Percentiles rank a stretch among this genome's conserved stretches.
Evolutionary conservation across 2,113 vertebrate species (phyloP).

Genomic region (Xiphophorus couchianus): DNA sequence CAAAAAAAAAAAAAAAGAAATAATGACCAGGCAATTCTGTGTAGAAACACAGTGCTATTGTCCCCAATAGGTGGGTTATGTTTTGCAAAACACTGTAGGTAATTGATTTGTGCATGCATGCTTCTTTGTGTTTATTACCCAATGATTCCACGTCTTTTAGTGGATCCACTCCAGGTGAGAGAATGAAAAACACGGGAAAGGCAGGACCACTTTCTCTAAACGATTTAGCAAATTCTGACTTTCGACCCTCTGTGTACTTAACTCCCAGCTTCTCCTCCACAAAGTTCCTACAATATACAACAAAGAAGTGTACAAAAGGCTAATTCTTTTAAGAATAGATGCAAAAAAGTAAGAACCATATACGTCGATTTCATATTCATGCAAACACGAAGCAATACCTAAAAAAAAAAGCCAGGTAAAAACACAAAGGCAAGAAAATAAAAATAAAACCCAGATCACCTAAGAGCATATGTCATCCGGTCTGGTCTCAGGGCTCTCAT

Average conservation of each 20-base stretch:
- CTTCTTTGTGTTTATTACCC: constrained; percentile 51
- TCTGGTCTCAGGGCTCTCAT: constrained; percentile 77
- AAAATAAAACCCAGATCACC: constrained; percentile 43
- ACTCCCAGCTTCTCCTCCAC: constrained; percentile 80
- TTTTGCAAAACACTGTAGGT: too few species aligned
- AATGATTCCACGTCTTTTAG: constrained; percentile 77
- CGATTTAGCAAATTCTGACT: constrained; percentile 79
- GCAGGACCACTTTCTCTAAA: constrained; percentile 79
- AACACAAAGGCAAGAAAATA: background rate
- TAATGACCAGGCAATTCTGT: background rate
- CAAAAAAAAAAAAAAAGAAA: background rate
- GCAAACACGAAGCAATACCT: background rate
- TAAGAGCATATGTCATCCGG: constrained; percentile 78
- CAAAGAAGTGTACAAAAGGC: background rate
- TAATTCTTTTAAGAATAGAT: background rate
- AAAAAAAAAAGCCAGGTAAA: background rate
- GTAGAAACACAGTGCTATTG: background rate
- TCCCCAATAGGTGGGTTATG: too few species aligned
- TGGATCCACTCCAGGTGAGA: constrained; percentile 77
- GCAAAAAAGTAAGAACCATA: background rate
- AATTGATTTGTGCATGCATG: background rate
- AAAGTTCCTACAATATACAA: constrained; percentile 74
- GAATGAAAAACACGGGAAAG: constrained; percentile 78
- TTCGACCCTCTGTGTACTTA: constrained; percentile 80
- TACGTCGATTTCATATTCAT: background rate